Conservation (phyloP, 2,888 invertebrate species). For the Eupithecia centaureata region DNA sequence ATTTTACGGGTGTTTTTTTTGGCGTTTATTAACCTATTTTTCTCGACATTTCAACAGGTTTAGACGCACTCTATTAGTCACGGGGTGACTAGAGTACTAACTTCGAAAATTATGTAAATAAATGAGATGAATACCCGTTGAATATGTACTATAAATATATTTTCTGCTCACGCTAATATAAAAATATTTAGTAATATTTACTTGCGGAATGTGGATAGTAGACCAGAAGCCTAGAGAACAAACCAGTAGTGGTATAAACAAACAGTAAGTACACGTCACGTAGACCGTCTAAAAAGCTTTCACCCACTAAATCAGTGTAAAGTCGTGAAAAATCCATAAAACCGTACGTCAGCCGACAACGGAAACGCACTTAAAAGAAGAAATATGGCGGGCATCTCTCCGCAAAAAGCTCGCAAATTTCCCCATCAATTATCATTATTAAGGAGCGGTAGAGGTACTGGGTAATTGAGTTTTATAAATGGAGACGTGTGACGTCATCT, state of each 20-base stretch:
- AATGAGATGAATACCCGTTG: too few species aligned
- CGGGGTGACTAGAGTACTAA: too few species aligned
- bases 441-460: slow-evolving; percentile 64
- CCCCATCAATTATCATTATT: slow-evolving; percentile 84
- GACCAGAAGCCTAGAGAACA: not conserved
- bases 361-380: slow-evolving; percentile 64
- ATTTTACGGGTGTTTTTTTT: too few species aligned
- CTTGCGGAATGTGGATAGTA: not conserved
- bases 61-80: too few species aligned
- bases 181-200: too few species aligned
- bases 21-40: too few species aligned
- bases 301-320: slow-evolving; percentile 12
- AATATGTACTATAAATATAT: too few species aligned
- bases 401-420: slow-evolving; percentile 83
- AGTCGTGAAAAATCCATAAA: slow-evolving; percentile 25
- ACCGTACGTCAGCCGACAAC: slow-evolving; percentile 45
- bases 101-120: too few species aligned
- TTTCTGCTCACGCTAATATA: too few species aligned
- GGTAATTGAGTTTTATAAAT: slow-evolving; percentile 84
- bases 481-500: slow-evolving; percentile 69
- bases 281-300: slow-evolving; percentile 8
- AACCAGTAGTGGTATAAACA: not conserved
- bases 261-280: not conserved
- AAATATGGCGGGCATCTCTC: slow-evolving; percentile 78
- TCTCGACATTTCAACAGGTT: too few species aligned